phyloP scores from a whole-genome alignment of 2,888 invertebrate genomes.

The Ormyrus thymus region DNA sequence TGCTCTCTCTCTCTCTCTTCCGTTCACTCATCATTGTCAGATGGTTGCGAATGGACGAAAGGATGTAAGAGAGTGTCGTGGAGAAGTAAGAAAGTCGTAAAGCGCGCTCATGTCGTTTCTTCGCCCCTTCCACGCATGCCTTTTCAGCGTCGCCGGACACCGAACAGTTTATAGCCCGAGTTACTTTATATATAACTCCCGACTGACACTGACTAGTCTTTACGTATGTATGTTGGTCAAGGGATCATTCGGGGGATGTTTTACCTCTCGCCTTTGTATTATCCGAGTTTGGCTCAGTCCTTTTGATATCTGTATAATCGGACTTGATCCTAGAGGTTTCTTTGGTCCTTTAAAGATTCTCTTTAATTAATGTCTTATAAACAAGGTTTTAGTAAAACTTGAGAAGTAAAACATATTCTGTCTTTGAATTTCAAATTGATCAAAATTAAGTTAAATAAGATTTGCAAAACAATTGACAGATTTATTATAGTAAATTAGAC shows the following conservation, averaged over 20 bases:
- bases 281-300: neutral
- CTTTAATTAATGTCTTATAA: too few species aligned
- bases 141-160: constrained; percentile 18
- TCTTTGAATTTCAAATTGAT: neutral
- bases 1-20: neutral
- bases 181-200: too few species aligned
- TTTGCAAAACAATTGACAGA: neutral
- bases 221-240: constrained; percentile 23
- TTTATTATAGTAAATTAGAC: too few species aligned
- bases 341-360: too few species aligned
- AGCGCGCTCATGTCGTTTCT: constrained; percentile 40
- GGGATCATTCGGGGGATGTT: constrained; percentile 26
- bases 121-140: constrained; percentile 15
- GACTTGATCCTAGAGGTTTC: too few species aligned
- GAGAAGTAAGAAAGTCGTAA: constrained; percentile 50
- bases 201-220: neutral
- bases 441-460: neutral
- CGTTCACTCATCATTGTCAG: constrained; percentile 26
- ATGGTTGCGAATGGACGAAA: constrained; percentile 9
- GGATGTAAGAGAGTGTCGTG: constrained; percentile 47
- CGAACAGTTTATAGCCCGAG: constrained; percentile 34
- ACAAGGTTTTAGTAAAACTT: too few species aligned
- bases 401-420: too few species aligned
- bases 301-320: neutral
- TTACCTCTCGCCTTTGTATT: constrained; percentile 9